phyloP scores from a whole-genome alignment of 1,140 invertebrate genomes.

The Drosophila parvula region DNA sequence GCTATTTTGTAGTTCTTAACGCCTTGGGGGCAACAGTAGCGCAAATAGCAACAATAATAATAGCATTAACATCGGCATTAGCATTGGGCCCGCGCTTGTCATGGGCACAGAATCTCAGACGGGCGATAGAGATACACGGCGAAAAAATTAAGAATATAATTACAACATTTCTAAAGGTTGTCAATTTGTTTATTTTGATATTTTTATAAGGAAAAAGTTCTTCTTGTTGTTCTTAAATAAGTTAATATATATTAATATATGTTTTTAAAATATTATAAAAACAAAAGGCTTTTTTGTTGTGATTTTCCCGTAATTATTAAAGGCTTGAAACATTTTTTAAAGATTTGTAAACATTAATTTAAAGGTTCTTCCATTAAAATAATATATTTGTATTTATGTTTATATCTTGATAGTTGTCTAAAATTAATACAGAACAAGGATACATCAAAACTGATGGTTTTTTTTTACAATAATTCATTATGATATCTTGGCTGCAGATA shows the following conservation, averaged over 20 bases:
- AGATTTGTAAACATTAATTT: not conserved
- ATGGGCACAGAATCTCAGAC: constrained; percentile 33
- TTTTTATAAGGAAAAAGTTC: no score
- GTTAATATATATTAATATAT: no score
- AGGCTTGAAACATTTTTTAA: not conserved
- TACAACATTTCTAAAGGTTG: not conserved
- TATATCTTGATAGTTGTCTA: not conserved
- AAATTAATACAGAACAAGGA: not conserved
- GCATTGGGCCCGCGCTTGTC: constrained; percentile 47
- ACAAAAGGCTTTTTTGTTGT: not conserved
- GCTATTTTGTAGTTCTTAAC: constrained; percentile 64
- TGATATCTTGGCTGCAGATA: no score
- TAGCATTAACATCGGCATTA: constrained; percentile 54
- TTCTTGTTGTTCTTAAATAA: no score
- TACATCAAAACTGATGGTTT: not conserved
- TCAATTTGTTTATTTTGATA: not conserved
- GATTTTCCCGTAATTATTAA: not conserved
- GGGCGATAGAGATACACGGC: constrained; percentile 14
- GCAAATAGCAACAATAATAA: constrained; percentile 52
- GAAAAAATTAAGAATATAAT: not conserved
- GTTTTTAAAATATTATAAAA: no score
- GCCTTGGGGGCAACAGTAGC: constrained; percentile 51
- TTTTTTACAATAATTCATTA: not conserved
- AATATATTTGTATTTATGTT: not conserved
- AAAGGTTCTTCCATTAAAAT: not conserved